Base-by-base conservation (phyloP, 2,888 invertebrate species). In the Pachliopta kotzebuea region DNA sequence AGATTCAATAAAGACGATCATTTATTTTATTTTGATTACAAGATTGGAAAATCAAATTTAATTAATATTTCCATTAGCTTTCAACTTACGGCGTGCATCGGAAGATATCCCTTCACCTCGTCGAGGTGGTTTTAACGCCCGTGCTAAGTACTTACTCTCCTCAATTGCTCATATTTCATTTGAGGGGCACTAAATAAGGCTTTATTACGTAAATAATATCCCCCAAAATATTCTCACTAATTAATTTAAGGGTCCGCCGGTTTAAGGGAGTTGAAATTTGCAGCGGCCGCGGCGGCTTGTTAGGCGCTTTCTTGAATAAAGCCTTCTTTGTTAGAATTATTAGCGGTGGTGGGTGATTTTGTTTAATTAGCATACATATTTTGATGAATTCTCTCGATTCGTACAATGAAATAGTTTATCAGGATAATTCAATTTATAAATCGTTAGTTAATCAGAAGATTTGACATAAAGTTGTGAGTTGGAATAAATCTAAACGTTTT, bases 131-230 rank as follows among this genome's bases (percentile, higher is more conserved):
- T 71, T 73, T 73, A 74, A 74, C 71, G 74, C 68, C 68, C 72
- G 74, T 80, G 78, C 84, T 87, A 80, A 89, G 82, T 78, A 82
- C 84, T 88, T 82, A 85, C 75, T 88, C 84, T 83, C 84, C 71
- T 82, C 82, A 84, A 90, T 88, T 80, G 86, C 81, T 85, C 84
- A 85, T 91, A 90, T 87, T 90, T 90, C 86, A 90, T 86, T 85
- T 80, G 74, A 79, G 83, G 82, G 85, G 80, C 77, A 75, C 80
- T 88, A 90, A 90, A 90, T 89, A 85, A 89, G 87, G 85, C 88
- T 89, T 90, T 90, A 90, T 89, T 86, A 85, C 83, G 85, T 86
- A 85, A 89, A 89, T 89, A 88, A 88, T 88, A 88, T 80, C 86
- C 88, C 86, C 81, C 84, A 85, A 85, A 89, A 89, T 90, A 86